Percentiles rank a stretch among this genome's conserved stretches.
phyloP scores from a whole-genome alignment of 2,797 vertebrate genomes.

The Sus cebifrons region DNA sequence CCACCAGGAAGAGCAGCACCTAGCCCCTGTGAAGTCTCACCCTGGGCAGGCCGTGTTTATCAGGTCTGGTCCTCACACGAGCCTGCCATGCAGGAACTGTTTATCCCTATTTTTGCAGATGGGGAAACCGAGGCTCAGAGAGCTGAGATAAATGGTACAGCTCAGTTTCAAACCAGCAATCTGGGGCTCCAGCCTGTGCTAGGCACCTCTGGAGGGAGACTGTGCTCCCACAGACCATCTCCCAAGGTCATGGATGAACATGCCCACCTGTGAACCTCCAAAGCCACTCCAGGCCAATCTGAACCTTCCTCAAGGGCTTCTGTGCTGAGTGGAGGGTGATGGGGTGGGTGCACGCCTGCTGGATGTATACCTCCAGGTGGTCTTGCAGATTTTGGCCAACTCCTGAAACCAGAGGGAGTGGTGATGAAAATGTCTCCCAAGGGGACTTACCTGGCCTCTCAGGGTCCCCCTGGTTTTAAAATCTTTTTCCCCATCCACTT shows the following conservation, averaged over 20 bases:
- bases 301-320: constrained; percentile 94
- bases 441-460: neutral
- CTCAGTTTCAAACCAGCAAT: neutral
- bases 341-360: constrained; percentile 95
- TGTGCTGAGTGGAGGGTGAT: constrained; percentile 96
- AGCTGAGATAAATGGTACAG: neutral
- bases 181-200: neutral
- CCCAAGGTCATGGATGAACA: neutral
- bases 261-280: constrained; percentile 94
- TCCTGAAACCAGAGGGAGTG: constrained; percentile 89
- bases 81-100: neutral
- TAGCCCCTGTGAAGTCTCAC: too few species aligned
- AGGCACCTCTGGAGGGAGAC: neutral
- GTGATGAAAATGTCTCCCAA: neutral
- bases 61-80: neutral
- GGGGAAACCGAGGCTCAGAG: neutral
- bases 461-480: neutral
- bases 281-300: constrained; percentile 97
- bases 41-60: neutral
- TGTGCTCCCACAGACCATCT: neutral
- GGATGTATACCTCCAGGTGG: constrained; percentile 97
- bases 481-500: neutral
- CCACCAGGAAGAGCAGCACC: neutral
- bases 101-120: constrained; percentile 10
- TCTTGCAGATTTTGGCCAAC: constrained; percentile 98